Evolutionary conservation across 2,113 vertebrate genomes (phyloP), one percentile per base, ranked within the genome.

Genomic region (Poicephalus meyeri): DNA sequence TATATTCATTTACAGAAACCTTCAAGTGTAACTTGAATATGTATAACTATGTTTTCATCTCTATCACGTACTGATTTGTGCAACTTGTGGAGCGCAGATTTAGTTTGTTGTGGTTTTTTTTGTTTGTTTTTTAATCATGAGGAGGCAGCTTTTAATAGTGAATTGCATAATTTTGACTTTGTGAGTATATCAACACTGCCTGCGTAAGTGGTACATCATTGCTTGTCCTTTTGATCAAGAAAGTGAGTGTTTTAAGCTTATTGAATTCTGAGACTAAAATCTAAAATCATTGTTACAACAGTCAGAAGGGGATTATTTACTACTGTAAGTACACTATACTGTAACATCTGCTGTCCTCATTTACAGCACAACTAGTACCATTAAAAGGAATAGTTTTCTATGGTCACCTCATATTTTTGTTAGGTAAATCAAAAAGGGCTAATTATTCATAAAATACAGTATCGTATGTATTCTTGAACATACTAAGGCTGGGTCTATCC

Each of bases 1-100:
- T 95, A 64, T 70, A 44, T 92, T 96, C 80, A 74, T 94, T 88
- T 94, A 68, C 47, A 93, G 65, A 96, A 58, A 91, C 53, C 63
- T 88, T 91, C 71, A 81, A 76, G 28, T 72, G 35, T 84, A 86
- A 81, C 52, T 94, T 95, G 94, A 90, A 72, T 52, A 91, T 52
- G 50, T 31, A 18, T 88, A 72, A 72, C 65, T 80, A 9, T 87
- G 60, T 94, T 91, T 68, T 88, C 44, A 82, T 72, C 74, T 83
- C 74, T 84, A 77, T 93, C 64, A 35, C n/a, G 69, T 68, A 66
- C 31, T 42, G 41, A 87, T 31, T 94, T 74, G 50, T 74, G 53
- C 44, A 85, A 13, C 13, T 50, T 47, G 14, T 50, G 47, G 28
- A 82, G 35, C 41, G 83, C 8, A 91, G 52, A 50, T 64, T 84